Percentiles rank a stretch among this genome's conserved stretches.
Evolutionary conservation across 2,797 vertebrate genomes (phyloP).

Genomic region (Xenopus petersii): DNA sequence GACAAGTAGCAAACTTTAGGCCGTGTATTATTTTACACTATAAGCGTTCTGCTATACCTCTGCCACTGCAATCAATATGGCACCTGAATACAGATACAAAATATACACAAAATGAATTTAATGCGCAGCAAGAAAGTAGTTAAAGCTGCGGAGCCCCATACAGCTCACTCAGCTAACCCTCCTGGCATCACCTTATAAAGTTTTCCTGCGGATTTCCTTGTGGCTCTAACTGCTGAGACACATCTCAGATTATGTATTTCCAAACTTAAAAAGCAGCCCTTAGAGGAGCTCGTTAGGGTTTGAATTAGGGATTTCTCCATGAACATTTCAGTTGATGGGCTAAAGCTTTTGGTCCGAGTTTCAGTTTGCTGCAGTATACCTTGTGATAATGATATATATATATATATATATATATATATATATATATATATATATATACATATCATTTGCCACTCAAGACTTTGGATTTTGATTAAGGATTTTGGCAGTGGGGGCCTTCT

Average conservation of each 20-base stretch:
- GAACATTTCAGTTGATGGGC: conserved; percentile 16
- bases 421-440: too few species aligned
- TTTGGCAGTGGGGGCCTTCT: too few species aligned
- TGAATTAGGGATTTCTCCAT: conserved; percentile 12
- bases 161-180: neutral
- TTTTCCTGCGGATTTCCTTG: conserved; percentile 4
- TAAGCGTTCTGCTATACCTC: too few species aligned
- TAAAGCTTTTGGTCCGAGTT: conserved; percentile 8
- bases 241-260: conserved; percentile 23
- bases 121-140: neutral
- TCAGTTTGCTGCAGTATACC: neutral
- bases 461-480: too few species aligned
- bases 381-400: neutral
- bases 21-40: too few species aligned
- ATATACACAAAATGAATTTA: too few species aligned
- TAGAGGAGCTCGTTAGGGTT: neutral
- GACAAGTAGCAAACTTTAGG: too few species aligned
- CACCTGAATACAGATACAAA: too few species aligned
- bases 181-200: neutral
- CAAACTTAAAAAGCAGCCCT: conserved; percentile 16
- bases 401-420: too few species aligned
- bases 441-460: too few species aligned
- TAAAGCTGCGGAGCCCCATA: neutral
- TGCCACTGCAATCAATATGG: too few species aligned
- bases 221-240: conserved; percentile 15